A percentile compares a stretch with the other conserved stretches of the same genome.
These are phyloP conservation scores for Drymodes brunneopygia DNA, from an alignment of 2,113 vertebrate species.

Conservation along the genomic window DNA sequence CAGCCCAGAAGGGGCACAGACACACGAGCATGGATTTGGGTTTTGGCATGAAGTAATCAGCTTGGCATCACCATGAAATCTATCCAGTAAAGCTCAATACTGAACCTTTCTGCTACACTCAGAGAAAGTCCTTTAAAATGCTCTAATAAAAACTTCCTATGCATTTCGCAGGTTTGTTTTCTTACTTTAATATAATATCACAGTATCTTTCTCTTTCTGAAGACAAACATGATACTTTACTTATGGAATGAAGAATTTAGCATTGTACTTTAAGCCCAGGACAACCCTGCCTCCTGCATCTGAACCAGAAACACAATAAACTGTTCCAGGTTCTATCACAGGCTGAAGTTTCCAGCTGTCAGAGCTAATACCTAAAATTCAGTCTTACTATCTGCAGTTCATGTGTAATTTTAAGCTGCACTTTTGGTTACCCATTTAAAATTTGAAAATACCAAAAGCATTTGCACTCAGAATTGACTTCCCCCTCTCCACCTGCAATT, in stretches of 20 bases:
- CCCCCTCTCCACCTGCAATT: neutral
- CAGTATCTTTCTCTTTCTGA: neutral
- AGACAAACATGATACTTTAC: neutral
- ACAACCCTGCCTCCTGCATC: neutral
- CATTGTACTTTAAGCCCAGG: neutral
- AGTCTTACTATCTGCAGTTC: neutral
- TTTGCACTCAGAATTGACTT: neutral
- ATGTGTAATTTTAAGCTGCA: neutral
- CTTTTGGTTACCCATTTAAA: neutral
- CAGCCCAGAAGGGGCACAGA: neutral
- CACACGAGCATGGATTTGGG: neutral
- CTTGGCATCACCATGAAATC: neutral
- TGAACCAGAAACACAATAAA: fast-evolving
- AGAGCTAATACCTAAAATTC: neutral
- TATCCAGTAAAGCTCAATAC: neutral
- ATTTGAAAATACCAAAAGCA: neutral
- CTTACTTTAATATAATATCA: neutral
- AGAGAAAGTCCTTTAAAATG: neutral
- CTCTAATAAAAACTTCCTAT: neutral
- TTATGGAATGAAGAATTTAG: neutral
- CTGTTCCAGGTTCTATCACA: neutral
- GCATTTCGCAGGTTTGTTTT: neutral
- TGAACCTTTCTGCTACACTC: neutral
- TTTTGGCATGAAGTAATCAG: neutral
- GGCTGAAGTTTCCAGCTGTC: neutral